These are phyloP conservation scores for Agrotis puta DNA, from an alignment of 2,888 invertebrate species.

Conservation along the genomic window DNA sequence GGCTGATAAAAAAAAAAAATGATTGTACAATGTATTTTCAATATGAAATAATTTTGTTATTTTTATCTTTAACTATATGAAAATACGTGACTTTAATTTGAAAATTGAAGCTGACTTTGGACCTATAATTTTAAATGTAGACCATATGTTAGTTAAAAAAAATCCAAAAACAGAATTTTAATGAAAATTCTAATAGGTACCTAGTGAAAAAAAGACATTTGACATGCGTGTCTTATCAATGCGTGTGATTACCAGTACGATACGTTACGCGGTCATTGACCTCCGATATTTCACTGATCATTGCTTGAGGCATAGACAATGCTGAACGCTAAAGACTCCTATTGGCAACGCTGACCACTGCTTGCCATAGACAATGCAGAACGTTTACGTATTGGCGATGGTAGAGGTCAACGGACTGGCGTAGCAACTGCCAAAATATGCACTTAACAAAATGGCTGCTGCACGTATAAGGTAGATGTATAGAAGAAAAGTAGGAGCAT, in stretches of 20 bases:
- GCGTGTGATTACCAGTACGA: slow-evolving; percentile 72
- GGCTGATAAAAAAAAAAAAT: too few species aligned
- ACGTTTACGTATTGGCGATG: slow-evolving; percentile 57
- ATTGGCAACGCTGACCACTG: slow-evolving; percentile 67
- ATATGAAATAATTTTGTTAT: too few species aligned
- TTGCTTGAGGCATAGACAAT: slow-evolving; percentile 66
- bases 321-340: slow-evolving; percentile 58
- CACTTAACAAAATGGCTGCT: slow-evolving; percentile 40
- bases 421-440: slow-evolving; percentile 60
- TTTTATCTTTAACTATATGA: too few species aligned
- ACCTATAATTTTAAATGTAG: too few species aligned
- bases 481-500: background rate
- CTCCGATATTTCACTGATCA: slow-evolving; percentile 68
- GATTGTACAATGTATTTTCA: too few species aligned
- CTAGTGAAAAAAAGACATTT: background rate
- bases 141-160: background rate
- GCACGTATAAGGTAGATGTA: slow-evolving; percentile 26
- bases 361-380: slow-evolving; percentile 63
- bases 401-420: slow-evolving; percentile 51
- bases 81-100: too few species aligned
- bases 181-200: background rate
- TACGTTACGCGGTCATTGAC: slow-evolving; percentile 72
- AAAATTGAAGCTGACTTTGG: too few species aligned
- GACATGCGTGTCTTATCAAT: slow-evolving; percentile 67
- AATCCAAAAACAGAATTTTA: background rate